Evolutionary conservation across 2,113 vertebrate genomes (phyloP).

Genomic region (Chionis minor): DNA sequence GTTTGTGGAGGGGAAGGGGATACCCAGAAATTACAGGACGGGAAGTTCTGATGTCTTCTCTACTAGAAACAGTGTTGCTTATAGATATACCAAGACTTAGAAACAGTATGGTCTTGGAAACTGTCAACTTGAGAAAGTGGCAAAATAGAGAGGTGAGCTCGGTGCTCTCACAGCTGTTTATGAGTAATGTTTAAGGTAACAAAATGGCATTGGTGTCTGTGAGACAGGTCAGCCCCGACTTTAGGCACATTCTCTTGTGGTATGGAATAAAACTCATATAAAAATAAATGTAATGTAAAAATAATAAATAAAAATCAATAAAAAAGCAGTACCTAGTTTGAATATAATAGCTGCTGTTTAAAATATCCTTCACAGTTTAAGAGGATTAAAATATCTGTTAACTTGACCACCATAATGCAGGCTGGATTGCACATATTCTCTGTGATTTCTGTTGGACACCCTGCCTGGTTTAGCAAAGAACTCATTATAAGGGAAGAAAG

Average conservation of each 20-base stretch:
- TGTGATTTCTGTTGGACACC: not conserved
- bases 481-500: not conserved
- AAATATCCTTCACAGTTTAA: not conserved
- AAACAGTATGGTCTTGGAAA: not conserved
- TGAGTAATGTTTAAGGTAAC: not conserved
- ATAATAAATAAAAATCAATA: not conserved
- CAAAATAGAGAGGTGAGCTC: not conserved
- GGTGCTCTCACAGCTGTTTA: not conserved
- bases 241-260: not conserved
- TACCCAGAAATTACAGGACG: not conserved
- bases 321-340: not conserved
- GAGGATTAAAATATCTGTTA: not conserved
- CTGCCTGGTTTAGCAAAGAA: not conserved
- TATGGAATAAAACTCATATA: not conserved
- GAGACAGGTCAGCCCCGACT: not conserved
- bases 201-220: not conserved
- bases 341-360: not conserved
- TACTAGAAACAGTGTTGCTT: not conserved
- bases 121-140: not conserved
- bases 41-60: not conserved
- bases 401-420: not conserved
- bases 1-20: not conserved
- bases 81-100: not conserved
- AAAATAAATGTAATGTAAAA: not conserved
- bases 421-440: not conserved